Conservation (phyloP, 2,113 vertebrate species). For the Macrotus californicus region DNA sequence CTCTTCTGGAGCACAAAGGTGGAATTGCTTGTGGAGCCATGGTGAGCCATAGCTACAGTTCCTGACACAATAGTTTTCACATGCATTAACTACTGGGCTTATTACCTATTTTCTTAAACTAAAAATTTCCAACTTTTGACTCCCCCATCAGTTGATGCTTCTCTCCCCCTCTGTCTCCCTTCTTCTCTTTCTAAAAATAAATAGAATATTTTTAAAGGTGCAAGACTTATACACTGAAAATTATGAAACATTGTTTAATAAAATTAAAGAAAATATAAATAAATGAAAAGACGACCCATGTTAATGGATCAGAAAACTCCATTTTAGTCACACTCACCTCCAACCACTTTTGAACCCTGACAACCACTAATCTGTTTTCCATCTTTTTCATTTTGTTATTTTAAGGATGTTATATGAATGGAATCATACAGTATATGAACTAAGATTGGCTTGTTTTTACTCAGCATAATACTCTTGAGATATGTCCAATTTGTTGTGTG, state of each 20-base stretch:
- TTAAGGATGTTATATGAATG: not conserved
- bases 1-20: no score
- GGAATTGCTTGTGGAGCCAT: no score
- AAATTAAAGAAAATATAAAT: not conserved
- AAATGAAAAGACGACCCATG: not conserved
- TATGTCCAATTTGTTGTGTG: not conserved
- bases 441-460: not conserved
- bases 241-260: not conserved
- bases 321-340: not conserved
- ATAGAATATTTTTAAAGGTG: not conserved
- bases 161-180: no score
- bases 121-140: no score
- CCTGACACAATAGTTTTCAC: no score
- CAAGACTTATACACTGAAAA: not conserved
- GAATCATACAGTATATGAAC: not conserved
- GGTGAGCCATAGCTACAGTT: no score
- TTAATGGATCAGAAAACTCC: not conserved
- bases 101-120: no score
- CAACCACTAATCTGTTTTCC: not conserved
- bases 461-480: not conserved
- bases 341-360: not conserved
- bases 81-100: no score
- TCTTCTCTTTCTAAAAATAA: no score
- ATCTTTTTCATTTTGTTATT: not conserved
- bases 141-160: no score